Conservation (phyloP, 2,888 invertebrate species). For the Drosophila lacicola region DNA sequence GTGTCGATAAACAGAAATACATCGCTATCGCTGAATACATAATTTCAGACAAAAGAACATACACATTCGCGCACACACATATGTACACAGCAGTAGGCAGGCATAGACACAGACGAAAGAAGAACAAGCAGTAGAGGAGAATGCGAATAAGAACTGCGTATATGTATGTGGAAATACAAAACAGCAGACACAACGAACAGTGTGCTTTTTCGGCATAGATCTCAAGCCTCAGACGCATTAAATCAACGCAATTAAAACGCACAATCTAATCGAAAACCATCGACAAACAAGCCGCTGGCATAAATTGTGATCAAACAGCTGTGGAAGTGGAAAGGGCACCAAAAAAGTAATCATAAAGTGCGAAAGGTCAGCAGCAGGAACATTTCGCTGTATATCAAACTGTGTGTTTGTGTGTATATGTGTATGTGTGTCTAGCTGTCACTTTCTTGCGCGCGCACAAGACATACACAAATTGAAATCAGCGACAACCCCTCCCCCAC, state of each 20-base stretch:
- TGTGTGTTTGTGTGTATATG: conserved; percentile 32
- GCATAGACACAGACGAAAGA: conserved; percentile 35
- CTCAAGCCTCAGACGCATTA: conserved; percentile 40
- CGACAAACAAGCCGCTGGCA: conserved; percentile 15
- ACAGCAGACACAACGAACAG: conserved; percentile 58
- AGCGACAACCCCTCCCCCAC: conserved; percentile 43
- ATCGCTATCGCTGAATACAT: conserved; percentile 58
- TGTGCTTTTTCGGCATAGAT: conserved; percentile 62
- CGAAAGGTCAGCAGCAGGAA: conserved; percentile 82
- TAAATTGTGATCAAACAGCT: conserved; percentile 59
- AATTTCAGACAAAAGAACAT: conserved; percentile 63
- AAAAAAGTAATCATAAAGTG: conserved; percentile 79
- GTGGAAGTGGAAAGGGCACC: conserved; percentile 59
- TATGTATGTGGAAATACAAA: conserved; percentile 67
- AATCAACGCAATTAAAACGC: conserved; percentile 40
- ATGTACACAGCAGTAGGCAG: conserved; percentile 9
- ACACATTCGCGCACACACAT: conserved; percentile 30
- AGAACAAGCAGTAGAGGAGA: conserved; percentile 50
- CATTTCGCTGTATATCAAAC: conserved; percentile 53
- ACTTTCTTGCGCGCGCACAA: conserved; percentile 77
- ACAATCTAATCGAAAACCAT: conserved; percentile 40
- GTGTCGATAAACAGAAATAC: conserved; percentile 52
- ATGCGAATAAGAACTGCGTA: conserved; percentile 72
- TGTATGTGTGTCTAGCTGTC: conserved; percentile 72
- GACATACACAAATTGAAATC: conserved; percentile 74